These are phyloP conservation scores for Andricus grossulariae DNA, from an alignment of 1,140 invertebrate species.

Conservation along the genomic window DNA sequence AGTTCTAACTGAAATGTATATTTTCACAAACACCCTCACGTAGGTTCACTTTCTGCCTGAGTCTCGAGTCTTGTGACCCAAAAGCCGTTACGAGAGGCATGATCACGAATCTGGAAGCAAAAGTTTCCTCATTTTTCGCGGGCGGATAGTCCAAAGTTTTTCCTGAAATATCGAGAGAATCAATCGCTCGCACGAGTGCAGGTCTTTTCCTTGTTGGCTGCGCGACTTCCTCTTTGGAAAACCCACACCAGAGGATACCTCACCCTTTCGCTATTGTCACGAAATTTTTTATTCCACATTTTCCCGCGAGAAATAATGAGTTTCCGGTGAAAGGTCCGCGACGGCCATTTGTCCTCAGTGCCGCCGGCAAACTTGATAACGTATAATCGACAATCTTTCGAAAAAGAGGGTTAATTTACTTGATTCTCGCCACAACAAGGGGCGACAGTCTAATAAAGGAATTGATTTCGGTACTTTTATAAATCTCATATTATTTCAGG, in stretches of 20 bases:
- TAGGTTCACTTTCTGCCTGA: neutral
- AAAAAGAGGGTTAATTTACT: neutral
- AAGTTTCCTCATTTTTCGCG: conserved; percentile 74
- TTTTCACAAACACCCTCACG: neutral
- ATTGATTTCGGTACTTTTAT: too few relatives aligned
- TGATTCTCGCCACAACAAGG: neutral
- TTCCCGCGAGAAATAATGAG: conserved; percentile 36
- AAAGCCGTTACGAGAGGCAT: conserved; percentile 64
- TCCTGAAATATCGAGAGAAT: conserved; percentile 69
- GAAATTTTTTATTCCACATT: neutral
- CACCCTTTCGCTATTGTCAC: conserved; percentile 1
- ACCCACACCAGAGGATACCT: conserved; percentile 1
- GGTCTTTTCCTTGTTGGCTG: conserved; percentile 42
- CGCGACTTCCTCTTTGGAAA: conserved; percentile 21
- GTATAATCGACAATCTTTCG: neutral
- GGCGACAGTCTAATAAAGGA: too few relatives aligned
- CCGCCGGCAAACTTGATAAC: neutral
- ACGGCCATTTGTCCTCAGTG: neutral
- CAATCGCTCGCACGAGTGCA: conserved; percentile 66
- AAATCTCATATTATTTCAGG: too few relatives aligned
- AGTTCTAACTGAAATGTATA: neutral
- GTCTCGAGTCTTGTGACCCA: conserved; percentile 47
- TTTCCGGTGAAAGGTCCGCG: conserved; percentile 32
- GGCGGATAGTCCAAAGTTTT: conserved; percentile 58
- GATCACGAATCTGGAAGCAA: conserved; percentile 64